Base-by-base conservation (phyloP, 2,888 invertebrate genomes). In the Ectobius pallidus region DNA sequence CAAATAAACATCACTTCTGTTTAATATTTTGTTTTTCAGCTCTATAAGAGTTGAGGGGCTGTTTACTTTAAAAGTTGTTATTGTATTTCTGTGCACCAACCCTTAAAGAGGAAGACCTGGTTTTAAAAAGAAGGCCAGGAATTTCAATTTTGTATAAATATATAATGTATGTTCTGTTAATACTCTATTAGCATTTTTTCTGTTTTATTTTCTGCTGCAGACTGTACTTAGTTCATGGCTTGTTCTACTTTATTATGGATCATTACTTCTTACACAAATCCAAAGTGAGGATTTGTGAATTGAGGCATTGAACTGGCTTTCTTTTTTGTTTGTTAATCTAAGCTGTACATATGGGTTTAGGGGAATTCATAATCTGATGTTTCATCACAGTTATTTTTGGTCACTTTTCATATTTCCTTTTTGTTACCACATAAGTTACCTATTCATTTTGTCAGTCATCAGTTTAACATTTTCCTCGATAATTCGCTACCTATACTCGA, bases 1-100 rank as follows among this genome's bases (percentile, higher is more conserved):
- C 74, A 72, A 74, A 74, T 49, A 32, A 61, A 63, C 69, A 73
- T 73, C 73, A 69, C 69, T 32, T 52, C 27, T 14, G 27, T 67
- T 44, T 67, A 65, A 20, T 65, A 22, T 65, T 22, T 65, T 65
- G n/a, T 9, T 22, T 67, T 63, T 4, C 25, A 14, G 22, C 20
- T 25, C 25, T 49, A 20, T 49, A 58, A 55, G 65, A 65, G 32
- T 69, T 39, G 34, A 69, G 58, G 69, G 69, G 34, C 52, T 55
- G 55, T 69, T 69, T 16, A 46, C 39, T 52, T 69, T 69, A 58
- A 39, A 18, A 63, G 22, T 16, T 34, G 30, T 63, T 63, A 18
- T 52, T 25, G 52, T 52, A 25, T 52, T 25, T 20, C 9, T 52
- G 9, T 52, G 3, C 25, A 20, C 52, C 52, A 1, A 16, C 14